Conservation (phyloP, 1,140 invertebrate species). For the Drosophila takahashii region DNA sequence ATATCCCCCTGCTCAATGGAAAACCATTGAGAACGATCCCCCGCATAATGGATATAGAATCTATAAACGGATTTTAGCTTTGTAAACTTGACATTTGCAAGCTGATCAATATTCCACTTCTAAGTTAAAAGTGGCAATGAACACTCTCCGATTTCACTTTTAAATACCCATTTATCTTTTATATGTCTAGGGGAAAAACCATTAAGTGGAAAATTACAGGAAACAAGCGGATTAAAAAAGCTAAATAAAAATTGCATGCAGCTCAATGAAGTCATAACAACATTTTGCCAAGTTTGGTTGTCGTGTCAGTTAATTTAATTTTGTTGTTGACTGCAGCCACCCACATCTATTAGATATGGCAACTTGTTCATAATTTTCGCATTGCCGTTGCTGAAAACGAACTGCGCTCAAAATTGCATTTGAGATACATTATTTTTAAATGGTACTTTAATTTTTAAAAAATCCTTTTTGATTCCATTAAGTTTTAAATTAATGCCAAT, state of each 20-base stretch:
- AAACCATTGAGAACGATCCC: conserved; percentile 66
- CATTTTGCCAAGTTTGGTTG: conserved; percentile 39
- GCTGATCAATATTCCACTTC: conserved; percentile 41
- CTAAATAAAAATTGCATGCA: conserved; percentile 56
- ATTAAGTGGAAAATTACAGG: conserved; percentile 68
- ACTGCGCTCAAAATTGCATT: conserved; percentile 21
- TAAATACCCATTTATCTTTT: conserved; percentile 30
- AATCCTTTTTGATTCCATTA: not conserved
- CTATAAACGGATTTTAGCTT: conserved; percentile 61
- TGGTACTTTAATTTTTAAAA: not conserved
- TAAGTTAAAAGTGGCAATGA: conserved; percentile 17
- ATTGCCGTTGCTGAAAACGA: conserved; percentile 13
- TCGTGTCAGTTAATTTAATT: conserved; percentile 44
- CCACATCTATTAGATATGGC: conserved; percentile 63
- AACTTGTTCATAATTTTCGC: conserved; percentile 50
- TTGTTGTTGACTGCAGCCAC: conserved; percentile 50
- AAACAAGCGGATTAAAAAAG: conserved; percentile 29
- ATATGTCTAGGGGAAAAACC: conserved; percentile 34
- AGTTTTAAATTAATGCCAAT: not conserved
- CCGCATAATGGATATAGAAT: conserved; percentile 36
- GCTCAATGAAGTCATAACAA: conserved; percentile 62
- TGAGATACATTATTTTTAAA: not conserved
- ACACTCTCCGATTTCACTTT: conserved; percentile 32
- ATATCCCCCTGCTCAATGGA: conserved; percentile 65
- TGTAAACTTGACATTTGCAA: conserved; percentile 53